Conservation (phyloP, 2,113 vertebrate species). For the Coracopsis vasa region DNA sequence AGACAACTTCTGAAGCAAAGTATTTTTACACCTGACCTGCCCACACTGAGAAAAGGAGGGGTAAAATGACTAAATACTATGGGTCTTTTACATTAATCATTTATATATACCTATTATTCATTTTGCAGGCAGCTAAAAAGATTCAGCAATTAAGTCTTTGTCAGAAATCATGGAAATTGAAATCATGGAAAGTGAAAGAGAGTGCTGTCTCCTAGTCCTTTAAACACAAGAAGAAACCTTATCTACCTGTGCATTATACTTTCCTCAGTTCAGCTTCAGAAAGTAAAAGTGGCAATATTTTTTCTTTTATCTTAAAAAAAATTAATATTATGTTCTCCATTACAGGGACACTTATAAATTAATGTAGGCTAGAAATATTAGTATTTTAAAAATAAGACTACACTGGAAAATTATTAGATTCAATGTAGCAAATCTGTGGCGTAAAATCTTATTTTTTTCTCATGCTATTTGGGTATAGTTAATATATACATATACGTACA, state of each 20-base stretch:
- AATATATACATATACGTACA: not conserved
- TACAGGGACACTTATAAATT: not conserved
- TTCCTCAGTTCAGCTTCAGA: not conserved
- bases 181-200: not conserved
- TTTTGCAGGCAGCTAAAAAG: not conserved
- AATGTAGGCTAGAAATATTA: not conserved
- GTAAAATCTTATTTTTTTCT: conserved; percentile 4
- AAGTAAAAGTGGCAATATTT: not conserved
- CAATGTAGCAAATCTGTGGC: not conserved
- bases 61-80: not conserved
- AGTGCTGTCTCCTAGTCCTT: not conserved
- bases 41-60: not conserved
- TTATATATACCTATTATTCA: not conserved
- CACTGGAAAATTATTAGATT: conserved; percentile 17
- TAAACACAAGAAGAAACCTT: not conserved
- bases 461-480: not conserved
- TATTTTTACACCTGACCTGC: not conserved
- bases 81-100: not conserved
- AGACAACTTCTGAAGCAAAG: not conserved
- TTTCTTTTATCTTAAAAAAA: not conserved
- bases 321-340: not conserved
- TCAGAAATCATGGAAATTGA: not conserved
- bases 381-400: not conserved
- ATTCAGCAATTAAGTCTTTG: not conserved
- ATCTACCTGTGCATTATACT: not conserved